Conservation (phyloP, 2,888 invertebrate species). For the Epinotia brunnichana region DNA sequence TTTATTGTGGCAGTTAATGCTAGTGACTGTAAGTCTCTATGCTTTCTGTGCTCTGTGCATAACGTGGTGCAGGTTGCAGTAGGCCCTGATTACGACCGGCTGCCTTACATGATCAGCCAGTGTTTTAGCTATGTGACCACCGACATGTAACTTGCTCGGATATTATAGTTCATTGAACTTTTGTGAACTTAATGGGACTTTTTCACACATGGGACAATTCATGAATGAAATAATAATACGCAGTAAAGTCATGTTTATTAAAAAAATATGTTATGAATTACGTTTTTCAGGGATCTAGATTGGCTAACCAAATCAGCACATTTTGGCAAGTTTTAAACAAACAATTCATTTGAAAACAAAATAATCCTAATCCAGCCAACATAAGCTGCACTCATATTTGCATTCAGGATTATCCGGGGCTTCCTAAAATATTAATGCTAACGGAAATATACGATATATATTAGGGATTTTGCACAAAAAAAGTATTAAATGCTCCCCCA, state of each 20-base stretch:
- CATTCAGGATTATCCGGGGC: conserved; percentile 28
- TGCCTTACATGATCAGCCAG: conserved; percentile 31
- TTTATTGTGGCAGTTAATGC: no score
- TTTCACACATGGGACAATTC: not conserved
- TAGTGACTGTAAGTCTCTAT: not conserved
- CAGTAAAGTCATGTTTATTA: no score
- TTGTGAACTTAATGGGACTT: no score
- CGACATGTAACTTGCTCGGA: not conserved
- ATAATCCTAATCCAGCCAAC: not conserved
- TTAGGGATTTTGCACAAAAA: conserved; percentile 28
- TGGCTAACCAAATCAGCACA: no score
- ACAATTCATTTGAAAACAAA: conserved; percentile 5
- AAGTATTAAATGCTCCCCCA: conserved; percentile 57
- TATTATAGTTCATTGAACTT: conserved; percentile 5
- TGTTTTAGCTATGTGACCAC: conserved; percentile 13
- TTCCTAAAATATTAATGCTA: conserved; percentile 31
- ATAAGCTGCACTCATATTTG: conserved; percentile 26
- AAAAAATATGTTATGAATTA: no score
- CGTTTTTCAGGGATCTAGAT: no score
- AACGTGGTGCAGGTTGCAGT: conserved; percentile 19
- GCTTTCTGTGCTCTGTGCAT: not conserved
- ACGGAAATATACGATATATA: conserved; percentile 13
- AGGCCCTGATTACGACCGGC: conserved; percentile 28
- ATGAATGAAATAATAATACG: not conserved
- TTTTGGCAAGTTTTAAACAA: not conserved